Evolutionary conservation across 2,113 vertebrate genomes (phyloP), one percentile per base, ranked within the genome.

Genomic region (Chunga burmeisteri): DNA sequence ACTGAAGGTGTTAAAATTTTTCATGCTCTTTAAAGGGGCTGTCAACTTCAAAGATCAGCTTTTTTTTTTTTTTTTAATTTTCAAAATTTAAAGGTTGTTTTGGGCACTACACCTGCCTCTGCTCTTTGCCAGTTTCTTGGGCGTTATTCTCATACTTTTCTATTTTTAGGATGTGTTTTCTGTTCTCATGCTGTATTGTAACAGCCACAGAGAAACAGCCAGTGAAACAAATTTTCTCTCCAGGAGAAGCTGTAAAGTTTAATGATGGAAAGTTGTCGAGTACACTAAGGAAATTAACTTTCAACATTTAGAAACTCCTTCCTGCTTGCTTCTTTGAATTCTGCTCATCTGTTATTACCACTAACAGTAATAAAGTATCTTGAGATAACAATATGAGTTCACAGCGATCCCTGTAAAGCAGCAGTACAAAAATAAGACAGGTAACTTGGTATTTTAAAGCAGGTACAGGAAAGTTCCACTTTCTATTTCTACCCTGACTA

Each of bases 231-330:
- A 68, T 56, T 55, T 71, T 79, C 62, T 86, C 18, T 91, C 44
- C 70, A 61, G 62, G 32, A 95, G 58, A 95, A 94, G 82, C 27
- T 61, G 59, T 83, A 10, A 96, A 83, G 19, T 78, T 88, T 86
- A 78, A 40, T 63, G 65, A 65, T 13, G 49, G 81, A 65, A 81
- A 86, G 49, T 20, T 84, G 44, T 61, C 3, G 15, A 68, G 38
- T 23, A 26, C 67, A 47, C 32, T 62, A 49, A 92, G 80, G 68
- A 95, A 95, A 93, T 79, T 29, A 77, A 50, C 58, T 59, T 75
- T 27, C 32, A 91, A 26, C 40, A 36, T 74, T 87, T 23, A 63
- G 78, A 81, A 93, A 63, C 19, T 71, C 52, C 21, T 70, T 87
- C 56, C 87, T 26, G 17, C 53, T 61, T 36, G 23, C 22, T 81